Conservation (phyloP, 2,113 vertebrate species). For the Prunella fulvescens region DNA sequence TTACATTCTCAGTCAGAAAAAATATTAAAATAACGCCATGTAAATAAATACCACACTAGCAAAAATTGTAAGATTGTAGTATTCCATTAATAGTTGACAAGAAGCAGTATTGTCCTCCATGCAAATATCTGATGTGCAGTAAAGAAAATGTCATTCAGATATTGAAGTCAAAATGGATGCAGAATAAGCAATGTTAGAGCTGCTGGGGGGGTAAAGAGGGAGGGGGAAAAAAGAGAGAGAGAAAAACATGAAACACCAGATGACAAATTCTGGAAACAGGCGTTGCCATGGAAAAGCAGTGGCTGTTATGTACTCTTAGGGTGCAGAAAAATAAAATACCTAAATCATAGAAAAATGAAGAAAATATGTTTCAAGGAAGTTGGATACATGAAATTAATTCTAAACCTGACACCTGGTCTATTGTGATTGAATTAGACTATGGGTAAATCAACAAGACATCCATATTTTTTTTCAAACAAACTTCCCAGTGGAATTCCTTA, state of each 20-base stretch:
- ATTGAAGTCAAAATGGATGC: conserved; percentile 53
- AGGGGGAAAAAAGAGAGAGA: not conserved
- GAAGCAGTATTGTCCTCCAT: not conserved
- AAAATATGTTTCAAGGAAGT: not conserved
- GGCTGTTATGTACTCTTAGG: not conserved
- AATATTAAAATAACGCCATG: not conserved
- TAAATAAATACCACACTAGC: not conserved
- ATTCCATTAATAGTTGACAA: not conserved
- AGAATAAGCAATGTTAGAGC: conserved; percentile 38
- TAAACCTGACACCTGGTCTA: not conserved
- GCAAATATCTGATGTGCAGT: conserved; percentile 6
- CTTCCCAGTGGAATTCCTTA: not conserved
- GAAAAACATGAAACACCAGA: conserved; percentile 61
- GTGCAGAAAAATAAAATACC: not conserved
- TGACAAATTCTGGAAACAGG: conserved; percentile 59
- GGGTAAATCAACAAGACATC: not conserved
- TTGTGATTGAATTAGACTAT: not conserved
- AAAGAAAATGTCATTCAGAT: conserved; percentile 30
- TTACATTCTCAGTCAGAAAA: not conserved
- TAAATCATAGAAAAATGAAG: not conserved
- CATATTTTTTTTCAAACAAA: not conserved
- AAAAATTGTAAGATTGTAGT: not conserved
- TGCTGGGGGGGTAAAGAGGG: not conserved
- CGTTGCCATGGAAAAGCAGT: conserved; percentile 61
- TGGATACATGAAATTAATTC: not conserved